These are phyloP conservation scores for Araneus ventricosus DNA, from an alignment of 1,140 invertebrate species.

Conservation along the genomic window DNA sequence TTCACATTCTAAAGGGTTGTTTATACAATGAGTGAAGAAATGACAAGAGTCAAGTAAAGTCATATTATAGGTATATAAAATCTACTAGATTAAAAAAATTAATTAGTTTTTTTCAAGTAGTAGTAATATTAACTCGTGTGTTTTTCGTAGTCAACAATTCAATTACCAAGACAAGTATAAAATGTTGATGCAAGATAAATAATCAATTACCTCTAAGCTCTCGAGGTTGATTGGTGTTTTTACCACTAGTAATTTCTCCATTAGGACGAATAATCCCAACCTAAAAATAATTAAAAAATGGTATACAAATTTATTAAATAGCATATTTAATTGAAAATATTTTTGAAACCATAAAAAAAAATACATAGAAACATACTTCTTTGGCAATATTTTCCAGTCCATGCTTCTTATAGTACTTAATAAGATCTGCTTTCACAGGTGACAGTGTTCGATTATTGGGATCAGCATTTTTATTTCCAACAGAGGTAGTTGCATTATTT, in stretches of 20 bases:
- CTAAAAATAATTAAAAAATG: constrained; percentile 1
- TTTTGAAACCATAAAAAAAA: not conserved
- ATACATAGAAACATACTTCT: constrained; percentile 10
- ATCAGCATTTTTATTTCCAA: not conserved
- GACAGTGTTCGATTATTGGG: constrained; percentile 6
- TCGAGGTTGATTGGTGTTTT: constrained; percentile 32
- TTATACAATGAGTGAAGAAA: too few relatives aligned
- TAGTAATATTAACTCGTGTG: too few relatives aligned
- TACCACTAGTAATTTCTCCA: constrained; percentile 46
- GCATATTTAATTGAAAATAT: not conserved
- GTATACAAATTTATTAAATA: too few relatives aligned
- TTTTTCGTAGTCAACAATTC: too few relatives aligned
- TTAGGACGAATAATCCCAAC: constrained; percentile 72
- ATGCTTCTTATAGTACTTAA: constrained; percentile 69
- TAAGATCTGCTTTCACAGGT: constrained; percentile 64
- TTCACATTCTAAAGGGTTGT: too few relatives aligned
- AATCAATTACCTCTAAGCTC: constrained; percentile 54
- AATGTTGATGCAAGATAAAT: not conserved
- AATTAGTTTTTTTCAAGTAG: too few relatives aligned
- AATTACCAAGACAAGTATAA: too few relatives aligned
- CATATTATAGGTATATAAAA: too few relatives aligned
- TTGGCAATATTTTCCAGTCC: constrained; percentile 66
- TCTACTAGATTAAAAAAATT: too few relatives aligned
- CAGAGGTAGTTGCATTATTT: constrained; percentile 20
- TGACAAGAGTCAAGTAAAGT: too few relatives aligned